Evolutionary conservation across 2,113 vertebrate genomes (phyloP).

Genomic region (Neotragus pygmaeus): DNA sequence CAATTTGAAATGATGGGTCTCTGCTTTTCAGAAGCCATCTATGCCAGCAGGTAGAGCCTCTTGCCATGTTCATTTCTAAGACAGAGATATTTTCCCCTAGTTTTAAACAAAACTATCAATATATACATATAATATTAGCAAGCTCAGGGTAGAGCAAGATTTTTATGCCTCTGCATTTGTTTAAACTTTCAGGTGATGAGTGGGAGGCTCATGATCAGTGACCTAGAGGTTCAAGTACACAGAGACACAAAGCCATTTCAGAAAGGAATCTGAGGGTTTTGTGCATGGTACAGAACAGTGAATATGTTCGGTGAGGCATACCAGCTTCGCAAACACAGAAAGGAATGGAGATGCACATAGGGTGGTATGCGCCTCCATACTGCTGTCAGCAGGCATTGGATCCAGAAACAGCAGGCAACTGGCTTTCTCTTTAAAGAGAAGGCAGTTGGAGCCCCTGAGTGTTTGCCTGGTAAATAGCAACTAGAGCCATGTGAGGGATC

Average conservation of each 20-base stretch:
- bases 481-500: background rate
- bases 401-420: background rate
- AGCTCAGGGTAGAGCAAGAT: background rate
- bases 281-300: background rate
- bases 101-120: background rate
- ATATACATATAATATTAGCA: background rate
- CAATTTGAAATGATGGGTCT: background rate
- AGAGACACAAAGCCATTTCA: slow-evolving; percentile 40
- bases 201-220: background rate
- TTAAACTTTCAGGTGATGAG: slow-evolving; percentile 38
- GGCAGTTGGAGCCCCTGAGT: background rate
- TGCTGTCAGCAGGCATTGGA: background rate
- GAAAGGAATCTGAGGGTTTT: slow-evolving; percentile 51
- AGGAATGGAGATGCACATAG: background rate
- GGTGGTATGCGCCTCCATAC: background rate
- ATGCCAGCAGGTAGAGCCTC: background rate
- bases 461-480: background rate
- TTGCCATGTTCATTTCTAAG: background rate
- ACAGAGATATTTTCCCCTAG: background rate
- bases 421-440: background rate
- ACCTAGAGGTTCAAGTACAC: background rate
- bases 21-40: background rate
- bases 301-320: background rate
- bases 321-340: slow-evolving; percentile 37
- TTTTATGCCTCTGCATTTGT: background rate